A percentile compares a stretch with the other conserved stretches of the same genome.
Conservation (phyloP, 1,140 invertebrate species). For the Eupeodes corollae region DNA sequence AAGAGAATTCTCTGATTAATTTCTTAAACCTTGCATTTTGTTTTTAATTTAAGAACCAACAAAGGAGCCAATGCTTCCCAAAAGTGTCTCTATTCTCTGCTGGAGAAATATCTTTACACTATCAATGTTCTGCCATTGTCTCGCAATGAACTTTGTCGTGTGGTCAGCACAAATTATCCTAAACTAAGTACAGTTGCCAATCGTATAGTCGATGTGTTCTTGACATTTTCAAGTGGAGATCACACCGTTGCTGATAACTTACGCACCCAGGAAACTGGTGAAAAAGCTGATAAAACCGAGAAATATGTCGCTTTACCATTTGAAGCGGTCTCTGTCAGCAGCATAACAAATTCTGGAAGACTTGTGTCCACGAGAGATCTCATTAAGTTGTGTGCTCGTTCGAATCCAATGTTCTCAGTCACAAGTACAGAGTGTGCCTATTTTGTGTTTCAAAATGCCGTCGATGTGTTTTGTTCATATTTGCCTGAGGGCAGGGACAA, state of each 20-base stretch:
- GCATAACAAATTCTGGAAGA: constrained; percentile 39
- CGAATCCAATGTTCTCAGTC: constrained; percentile 61
- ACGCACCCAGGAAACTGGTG: constrained; percentile 29
- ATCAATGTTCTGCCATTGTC: constrained; percentile 72
- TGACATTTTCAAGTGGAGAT: constrained; percentile 61
- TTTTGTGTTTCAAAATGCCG: constrained; percentile 76
- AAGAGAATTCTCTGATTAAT: no score
- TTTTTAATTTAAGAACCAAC: constrained; percentile 41
- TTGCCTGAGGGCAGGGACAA: constrained; percentile 44
- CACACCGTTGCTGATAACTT: constrained; percentile 40
- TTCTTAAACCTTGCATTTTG: neutral
- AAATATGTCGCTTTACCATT: constrained; percentile 25
- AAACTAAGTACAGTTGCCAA: constrained; percentile 59
- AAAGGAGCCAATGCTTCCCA: constrained; percentile 39
- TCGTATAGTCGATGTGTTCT: constrained; percentile 74
- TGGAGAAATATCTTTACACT: constrained; percentile 74
- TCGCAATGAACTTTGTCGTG: constrained; percentile 54
- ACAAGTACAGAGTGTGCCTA: constrained; percentile 60
- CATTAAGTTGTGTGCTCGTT: constrained; percentile 81
- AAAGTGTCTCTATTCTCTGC: constrained; percentile 49
- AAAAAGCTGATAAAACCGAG: constrained; percentile 26
- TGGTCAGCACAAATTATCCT: constrained; percentile 59
- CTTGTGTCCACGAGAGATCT: constrained; percentile 76
- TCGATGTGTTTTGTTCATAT: constrained; percentile 76
- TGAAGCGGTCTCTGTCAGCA: constrained; percentile 15